Evolutionary conservation across 2,888 invertebrate species (phyloP), one percentile per base, ranked within the genome.

Genomic region (Drosophila subquinaria): DNA sequence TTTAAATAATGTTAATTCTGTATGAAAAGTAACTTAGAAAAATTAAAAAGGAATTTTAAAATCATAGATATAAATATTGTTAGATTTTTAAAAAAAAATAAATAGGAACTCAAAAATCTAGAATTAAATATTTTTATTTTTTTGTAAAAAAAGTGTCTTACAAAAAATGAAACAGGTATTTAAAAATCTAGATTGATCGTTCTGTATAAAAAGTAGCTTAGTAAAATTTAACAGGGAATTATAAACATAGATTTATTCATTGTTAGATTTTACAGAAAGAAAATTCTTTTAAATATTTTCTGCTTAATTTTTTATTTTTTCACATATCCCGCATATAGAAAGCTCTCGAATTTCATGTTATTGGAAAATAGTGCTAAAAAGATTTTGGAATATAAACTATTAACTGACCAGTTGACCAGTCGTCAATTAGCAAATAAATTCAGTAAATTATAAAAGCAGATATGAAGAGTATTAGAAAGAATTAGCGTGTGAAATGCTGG

Each of bases 401-500:
- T 33, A 33, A 27, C 27, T 62, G 65, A 60, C 40, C 56, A 56
- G 45, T 30, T 69, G 74, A 73, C 62, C 75, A 38, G 51, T 42
- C 52, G n/a, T 48, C 65, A 68, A 77, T 73, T 68, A 69, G 30
- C 17, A 60, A 60, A 45, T 43, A 60, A 73, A 63, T 42, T 51
- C 27, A 15, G 27, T 23, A 52, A 43, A 20, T 33, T 40, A 43
- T 50, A 47, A 59, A 10, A 36, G 43, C 11, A 42, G 33, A 50
- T 33, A 35, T 20, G 20, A 6, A 15, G 33, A 10, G 10, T 30
- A 33, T 40, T 36, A 3, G 10, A 40, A 15, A 1, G 17, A 27
- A 47, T 17, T 53, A 76, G 67, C 79, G 79, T 79, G 79, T 80
- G 79, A 79, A 79, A 80, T 79, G 79, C 77, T 64, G 80, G 81